These are phyloP conservation scores for Cherax quadricarinatus DNA, from an alignment of 1,140 invertebrate genomes.

Conservation along the genomic window DNA sequence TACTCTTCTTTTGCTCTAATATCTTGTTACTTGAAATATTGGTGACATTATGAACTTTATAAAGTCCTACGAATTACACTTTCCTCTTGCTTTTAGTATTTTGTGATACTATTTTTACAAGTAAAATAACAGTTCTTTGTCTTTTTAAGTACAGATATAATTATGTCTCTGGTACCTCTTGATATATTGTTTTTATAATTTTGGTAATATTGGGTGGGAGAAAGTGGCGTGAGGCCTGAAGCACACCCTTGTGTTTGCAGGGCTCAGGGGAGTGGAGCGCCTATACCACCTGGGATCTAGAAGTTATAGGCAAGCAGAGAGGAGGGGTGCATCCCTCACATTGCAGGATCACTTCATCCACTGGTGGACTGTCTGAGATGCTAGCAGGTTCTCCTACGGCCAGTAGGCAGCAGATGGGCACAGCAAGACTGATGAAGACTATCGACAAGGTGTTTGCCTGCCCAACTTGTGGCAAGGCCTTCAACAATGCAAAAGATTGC, in stretches of 20 bases:
- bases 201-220: neutral
- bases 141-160: neutral
- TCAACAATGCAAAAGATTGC: conserved; percentile 69
- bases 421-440: neutral
- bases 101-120: no score
- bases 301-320: conserved; percentile 56
- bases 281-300: conserved; percentile 62
- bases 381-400: conserved; percentile 19
- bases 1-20: no score
- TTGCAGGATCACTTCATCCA: conserved; percentile 16
- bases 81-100: no score
- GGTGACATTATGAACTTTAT: no score
- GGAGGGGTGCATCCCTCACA: conserved; percentile 45
- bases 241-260: conserved; percentile 68
- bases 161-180: neutral
- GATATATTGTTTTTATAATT: neutral
- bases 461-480: conserved; percentile 59
- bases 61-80: no score
- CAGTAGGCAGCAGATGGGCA: conserved; percentile 13
- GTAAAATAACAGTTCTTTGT: neutral
- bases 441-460: conserved; percentile 43
- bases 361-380: conserved; percentile 24
- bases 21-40: no score
- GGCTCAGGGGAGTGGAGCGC: conserved; percentile 61
- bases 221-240: conserved; percentile 45